Percentiles rank a stretch among this genome's conserved stretches.
phyloP scores from a whole-genome alignment of 1,140 invertebrate species.

The Halyomorpha halys region DNA sequence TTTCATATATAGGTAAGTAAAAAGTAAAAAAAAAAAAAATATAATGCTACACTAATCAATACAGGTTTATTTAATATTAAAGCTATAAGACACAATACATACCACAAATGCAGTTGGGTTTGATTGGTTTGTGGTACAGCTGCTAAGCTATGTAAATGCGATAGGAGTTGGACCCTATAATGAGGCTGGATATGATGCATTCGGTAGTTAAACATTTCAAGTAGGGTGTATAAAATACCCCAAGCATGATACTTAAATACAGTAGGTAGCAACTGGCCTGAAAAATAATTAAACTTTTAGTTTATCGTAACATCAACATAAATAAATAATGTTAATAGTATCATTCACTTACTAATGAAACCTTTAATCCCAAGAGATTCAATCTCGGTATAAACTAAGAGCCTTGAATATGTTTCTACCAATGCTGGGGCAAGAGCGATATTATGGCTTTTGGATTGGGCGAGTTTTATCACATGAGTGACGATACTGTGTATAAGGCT shows the following conservation, averaged over 20 bases:
- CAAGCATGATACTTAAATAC: slow-evolving; percentile 88
- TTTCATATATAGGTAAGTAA: no score
- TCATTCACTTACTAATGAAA: slow-evolving; percentile 69
- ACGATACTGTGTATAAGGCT: slow-evolving; percentile 91
- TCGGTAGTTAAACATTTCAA: slow-evolving; percentile 94
- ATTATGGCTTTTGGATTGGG: slow-evolving; percentile 72
- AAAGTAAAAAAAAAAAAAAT: no score
- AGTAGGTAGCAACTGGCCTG: slow-evolving; percentile 74
- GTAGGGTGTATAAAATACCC: slow-evolving; percentile 84
- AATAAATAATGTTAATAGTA: background rate
- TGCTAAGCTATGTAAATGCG: slow-evolving; percentile 77
- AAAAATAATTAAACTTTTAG: no score
- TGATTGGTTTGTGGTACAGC: slow-evolving; percentile 87
- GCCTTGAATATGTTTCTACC: slow-evolving; percentile 86
- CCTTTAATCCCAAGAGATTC: slow-evolving; percentile 94
- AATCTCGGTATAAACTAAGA: slow-evolving; percentile 92
- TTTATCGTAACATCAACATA: no score
- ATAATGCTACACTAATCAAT: no score
- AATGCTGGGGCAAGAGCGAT: slow-evolving; percentile 76
- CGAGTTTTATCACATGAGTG: slow-evolving; percentile 75
- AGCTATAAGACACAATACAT: slow-evolving; percentile 30
- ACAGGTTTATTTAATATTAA: no score
- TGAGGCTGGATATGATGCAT: slow-evolving; percentile 94
- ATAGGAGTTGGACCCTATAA: slow-evolving; percentile 82
- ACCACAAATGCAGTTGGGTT: slow-evolving; percentile 86